Base-by-base conservation (phyloP, 2,113 vertebrate genomes). In the Emydocephalus ijimae region DNA sequence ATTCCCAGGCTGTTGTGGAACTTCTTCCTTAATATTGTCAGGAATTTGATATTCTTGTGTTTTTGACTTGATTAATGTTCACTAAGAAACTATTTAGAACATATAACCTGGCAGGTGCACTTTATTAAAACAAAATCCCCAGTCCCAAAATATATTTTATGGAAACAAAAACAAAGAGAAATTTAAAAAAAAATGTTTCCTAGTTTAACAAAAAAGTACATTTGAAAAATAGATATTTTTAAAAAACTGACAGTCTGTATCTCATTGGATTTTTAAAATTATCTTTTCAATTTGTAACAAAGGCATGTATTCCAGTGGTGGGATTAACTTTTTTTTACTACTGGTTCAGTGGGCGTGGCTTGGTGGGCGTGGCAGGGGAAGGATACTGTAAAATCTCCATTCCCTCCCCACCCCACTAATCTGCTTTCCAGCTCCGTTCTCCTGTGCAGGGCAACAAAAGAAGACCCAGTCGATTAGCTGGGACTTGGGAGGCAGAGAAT, bases 41-140 rank as follows among this genome's bases (percentile, higher is more conserved):
- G 91, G 81, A 90, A 39, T 1, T 24, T n/a, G 15, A 21, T 93
- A 91, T n/a, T 34, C 89, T 69, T 24, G 26, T 34, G 52, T 50
- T 90, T 69, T 97, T 96, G 90, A 3, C 88, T 91, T 94, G 91
- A 90, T 74, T 95, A 94, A 39, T 0, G 34, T 93, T 92, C 96
- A 89, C 91, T 91, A 94, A 94, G 48, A 95, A 96, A 91, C 88
- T 54, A 4, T 0, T 69, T 26, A 45, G 8, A 90, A 91, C 14
- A 5, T 61, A 90, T 89, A 91, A 93, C 5, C 2, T 12, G 34
- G 0, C 0, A 3, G 89, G 6, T 87, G 45, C 48, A 87, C 0
- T 0, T 74, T 92, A 15, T 12, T 34, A 34, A 0, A 74, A 64
- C 9, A 43, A 81, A 43, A 43, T 81, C 0, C n/a, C 3, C 1